Base-by-base conservation (phyloP, 92 coral and sea anemone genomes). In the Zoanthus sociatus region DNA sequence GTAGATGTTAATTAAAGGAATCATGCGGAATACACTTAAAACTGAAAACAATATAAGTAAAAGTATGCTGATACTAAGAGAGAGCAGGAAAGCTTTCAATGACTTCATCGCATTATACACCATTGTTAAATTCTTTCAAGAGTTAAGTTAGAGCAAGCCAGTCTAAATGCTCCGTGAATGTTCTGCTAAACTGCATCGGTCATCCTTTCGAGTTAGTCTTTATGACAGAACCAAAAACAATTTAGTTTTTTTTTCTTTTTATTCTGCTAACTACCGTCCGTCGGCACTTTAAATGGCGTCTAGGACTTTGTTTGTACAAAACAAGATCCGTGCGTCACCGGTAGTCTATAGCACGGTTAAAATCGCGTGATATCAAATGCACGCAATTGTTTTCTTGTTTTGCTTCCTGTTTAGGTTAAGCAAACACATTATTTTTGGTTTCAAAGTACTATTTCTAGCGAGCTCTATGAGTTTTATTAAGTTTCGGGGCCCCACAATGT, bases 261-360 rank as follows among this genome's bases (percentile, higher is more conserved):
- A 20, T 66, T 81, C 73, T 44, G 20, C 46, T 44, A 54, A 61
- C 60, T 13, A 78, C 70, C 47, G 31, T 46, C 70, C 47, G 31
- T 58, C 61, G 11, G 20, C 26, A 64, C 15, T 14, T 17, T 81
- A 75, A 81, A 53, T 81, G 85, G 66, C 85, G 75, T 79, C 45
- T 79, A 63, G 37, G 73, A 63, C 84, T 37, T 46, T 81, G 26
- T 81, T 81, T 81, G 85, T 61, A 64, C 75, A 64, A 32, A 64
- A 60, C 70, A 81, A 45, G 85, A 66, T 21, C 70, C 21, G 45
- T 46, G 50, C 32, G 85, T 66, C 85, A 81, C 75, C 60, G 18
- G 58, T 17, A 37, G 37, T 26, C 6, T 33, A 33, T 33, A 45
- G 32, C 75, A 16, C 54, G 0, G 53, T 26, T 60, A 12, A 53